A percentile compares a stretch with the other conserved stretches of the same genome.
These are phyloP conservation scores for Larimichthys crocea DNA, from an alignment of 2,113 vertebrate genomes.

Conservation along the genomic window DNA sequence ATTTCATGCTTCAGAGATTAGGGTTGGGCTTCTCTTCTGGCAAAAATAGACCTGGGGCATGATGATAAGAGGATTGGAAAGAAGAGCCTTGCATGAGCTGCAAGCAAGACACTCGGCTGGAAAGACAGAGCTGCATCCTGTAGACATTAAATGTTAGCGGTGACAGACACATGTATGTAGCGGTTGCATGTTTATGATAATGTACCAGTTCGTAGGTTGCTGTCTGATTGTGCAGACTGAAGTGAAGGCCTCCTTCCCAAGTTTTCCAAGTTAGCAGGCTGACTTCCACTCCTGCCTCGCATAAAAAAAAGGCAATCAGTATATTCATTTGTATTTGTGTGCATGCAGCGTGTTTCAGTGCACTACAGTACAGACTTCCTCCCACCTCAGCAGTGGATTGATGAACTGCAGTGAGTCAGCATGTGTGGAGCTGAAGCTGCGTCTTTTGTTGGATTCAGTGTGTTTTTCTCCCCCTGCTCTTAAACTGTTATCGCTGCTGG, in stretches of 20 bases:
- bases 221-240: slow-evolving; percentile 86
- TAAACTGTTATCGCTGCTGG: slow-evolving; percentile 1
- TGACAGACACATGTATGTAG: not conserved
- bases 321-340: not conserved
- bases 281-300: slow-evolving; percentile 86
- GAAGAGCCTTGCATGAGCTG: not conserved
- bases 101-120: not conserved
- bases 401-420: slow-evolving; percentile 51
- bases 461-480: slow-evolving; percentile 20
- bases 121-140: slow-evolving; percentile 1
- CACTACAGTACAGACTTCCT: not conserved
- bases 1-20: not conserved
- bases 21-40: not conserved
- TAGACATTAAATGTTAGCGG: not conserved
- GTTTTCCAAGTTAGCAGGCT: slow-evolving; percentile 87
- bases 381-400: slow-evolving; percentile 75
- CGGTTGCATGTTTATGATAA: not conserved
- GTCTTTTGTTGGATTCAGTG: slow-evolving; percentile 71
- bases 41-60: not conserved
- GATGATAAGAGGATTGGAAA: not conserved
- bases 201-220: slow-evolving; percentile 82
- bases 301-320: not conserved
- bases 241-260: slow-evolving; percentile 81
- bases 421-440: slow-evolving; percentile 77
- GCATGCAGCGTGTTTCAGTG: not conserved